Evolutionary conservation across 2,113 vertebrate genomes (phyloP).

Genomic region (Upupa epops): DNA sequence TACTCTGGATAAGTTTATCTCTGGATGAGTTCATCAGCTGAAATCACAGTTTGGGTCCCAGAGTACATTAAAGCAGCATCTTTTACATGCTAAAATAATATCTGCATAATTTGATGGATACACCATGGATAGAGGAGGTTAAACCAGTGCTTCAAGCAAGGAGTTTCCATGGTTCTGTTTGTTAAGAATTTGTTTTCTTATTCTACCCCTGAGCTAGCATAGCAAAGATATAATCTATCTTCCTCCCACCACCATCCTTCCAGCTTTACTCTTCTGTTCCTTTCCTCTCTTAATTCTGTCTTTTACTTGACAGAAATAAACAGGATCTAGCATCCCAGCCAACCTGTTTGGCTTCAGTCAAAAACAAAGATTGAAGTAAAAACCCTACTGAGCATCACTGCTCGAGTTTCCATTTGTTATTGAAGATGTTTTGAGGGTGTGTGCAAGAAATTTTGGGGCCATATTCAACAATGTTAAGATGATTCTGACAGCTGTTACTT

Average conservation of each 20-base stretch:
- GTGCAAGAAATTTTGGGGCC: not conserved
- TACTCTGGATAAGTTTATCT: not conserved
- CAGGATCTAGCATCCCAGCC: accelerated
- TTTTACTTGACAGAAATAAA: not conserved
- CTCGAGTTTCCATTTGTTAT: not conserved
- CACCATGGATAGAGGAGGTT: not conserved
- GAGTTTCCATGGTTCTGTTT: not conserved
- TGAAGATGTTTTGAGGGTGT: not conserved
- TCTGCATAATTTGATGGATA: not conserved
- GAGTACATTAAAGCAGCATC: not conserved
- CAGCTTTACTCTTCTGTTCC: not conserved
- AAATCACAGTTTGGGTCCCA: not conserved
- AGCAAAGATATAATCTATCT: not conserved
- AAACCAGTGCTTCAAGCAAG: not conserved
- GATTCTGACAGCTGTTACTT: not conserved
- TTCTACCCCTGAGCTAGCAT: not conserved
- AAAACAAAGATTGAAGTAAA: not conserved
- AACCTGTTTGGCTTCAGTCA: accelerated
- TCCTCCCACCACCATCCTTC: not conserved
- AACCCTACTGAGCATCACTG: not conserved
- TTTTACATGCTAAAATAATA: not conserved
- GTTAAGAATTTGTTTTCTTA: not conserved
- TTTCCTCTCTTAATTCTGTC: not conserved
- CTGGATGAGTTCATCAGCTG: not conserved
- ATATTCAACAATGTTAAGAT: not conserved